Conservation (phyloP, 2,888 invertebrate species). For the Heliconius sara region DNA sequence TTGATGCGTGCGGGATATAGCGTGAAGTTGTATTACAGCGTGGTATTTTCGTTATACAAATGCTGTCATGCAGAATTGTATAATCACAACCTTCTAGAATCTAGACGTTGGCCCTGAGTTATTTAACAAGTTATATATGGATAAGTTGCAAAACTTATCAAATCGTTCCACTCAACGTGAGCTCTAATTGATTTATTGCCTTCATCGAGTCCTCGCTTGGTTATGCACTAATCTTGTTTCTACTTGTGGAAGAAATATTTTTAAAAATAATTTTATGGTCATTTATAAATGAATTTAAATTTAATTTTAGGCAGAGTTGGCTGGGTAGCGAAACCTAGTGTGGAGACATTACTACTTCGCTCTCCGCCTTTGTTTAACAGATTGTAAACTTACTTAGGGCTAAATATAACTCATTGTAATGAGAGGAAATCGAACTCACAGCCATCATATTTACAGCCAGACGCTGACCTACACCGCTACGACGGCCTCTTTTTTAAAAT, state of each 20-base stretch:
- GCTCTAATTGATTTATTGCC: slow-evolving; percentile 9
- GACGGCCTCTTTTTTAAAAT: too few relatives aligned
- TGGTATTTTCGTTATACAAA: not conserved
- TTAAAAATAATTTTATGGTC: not conserved
- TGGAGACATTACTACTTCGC: not conserved
- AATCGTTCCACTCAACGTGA: slow-evolving; percentile 20
- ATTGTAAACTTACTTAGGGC: too few relatives aligned
- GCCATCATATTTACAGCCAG: too few relatives aligned
- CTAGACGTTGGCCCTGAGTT: not conserved
- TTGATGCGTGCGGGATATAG: not conserved
- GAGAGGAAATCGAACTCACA: too few relatives aligned
- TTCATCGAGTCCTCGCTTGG: slow-evolving; percentile 6
- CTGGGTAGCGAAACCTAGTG: not conserved
- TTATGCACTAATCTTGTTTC: slow-evolving; percentile 9
- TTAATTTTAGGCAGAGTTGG: not conserved
- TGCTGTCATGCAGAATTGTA: not conserved
- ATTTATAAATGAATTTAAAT: not conserved
- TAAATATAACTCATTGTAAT: too few relatives aligned
- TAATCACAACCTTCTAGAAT: not conserved
- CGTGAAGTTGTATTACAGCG: too few relatives aligned
- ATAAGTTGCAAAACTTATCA: slow-evolving; percentile 15
- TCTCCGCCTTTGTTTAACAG: not conserved
- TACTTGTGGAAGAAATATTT: not conserved
- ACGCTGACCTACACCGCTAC: too few relatives aligned
- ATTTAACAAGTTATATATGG: slow-evolving; percentile 13